Base-by-base conservation (phyloP, 2,888 invertebrate genomes). In the Drosophila ezoana region DNA sequence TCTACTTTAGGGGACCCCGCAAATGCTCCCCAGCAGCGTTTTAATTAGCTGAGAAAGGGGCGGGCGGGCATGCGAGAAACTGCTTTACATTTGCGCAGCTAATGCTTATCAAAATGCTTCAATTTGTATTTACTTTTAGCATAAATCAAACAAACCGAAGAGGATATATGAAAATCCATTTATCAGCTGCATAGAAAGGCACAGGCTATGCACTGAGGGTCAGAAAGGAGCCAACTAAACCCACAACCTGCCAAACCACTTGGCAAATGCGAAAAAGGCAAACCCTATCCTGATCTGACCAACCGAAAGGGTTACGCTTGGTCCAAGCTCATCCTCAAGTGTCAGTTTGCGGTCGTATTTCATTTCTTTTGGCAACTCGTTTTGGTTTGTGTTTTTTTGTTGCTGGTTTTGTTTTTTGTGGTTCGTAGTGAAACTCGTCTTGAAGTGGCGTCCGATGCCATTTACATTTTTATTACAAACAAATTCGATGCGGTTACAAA, bases 391-490 rank as follows among this genome's bases (percentile, higher is more conserved):
- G 20, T 51, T 68, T 28, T 33, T 16, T 10, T 20, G 33, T 47
- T 32, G 4, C n/a, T n/a, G 60, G 1, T 53, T 45, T 57, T 37
- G 37, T 56, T 48, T 35, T 47, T 57, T 69, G 72, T 47, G 56
- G 65, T 32, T 43, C 23, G 41, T 2, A 60, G 47, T 11, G 47
- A 75, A 71, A 78, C 78, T 66, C 71, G 76, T 78, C 86, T 78
- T 85, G 71, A 73, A 80, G 82, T 85, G 80, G 83, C 79, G 70
- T 86, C 84, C 81, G 52, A 72, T 83, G 77, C 68, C 78, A 86
- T 88, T 86, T 88, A 86, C 86, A 86, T 86, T 86, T 86, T 86
- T 88, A 86, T 86, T 86, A 84, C 87, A 85, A 80, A 82, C 86
- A 79, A 88, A 86, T 86, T 86, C 86, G 88, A 74, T 86, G 86